These are phyloP conservation scores for Xylocampa areola DNA, from an alignment of 2,888 invertebrate genomes.

Conservation along the genomic window DNA sequence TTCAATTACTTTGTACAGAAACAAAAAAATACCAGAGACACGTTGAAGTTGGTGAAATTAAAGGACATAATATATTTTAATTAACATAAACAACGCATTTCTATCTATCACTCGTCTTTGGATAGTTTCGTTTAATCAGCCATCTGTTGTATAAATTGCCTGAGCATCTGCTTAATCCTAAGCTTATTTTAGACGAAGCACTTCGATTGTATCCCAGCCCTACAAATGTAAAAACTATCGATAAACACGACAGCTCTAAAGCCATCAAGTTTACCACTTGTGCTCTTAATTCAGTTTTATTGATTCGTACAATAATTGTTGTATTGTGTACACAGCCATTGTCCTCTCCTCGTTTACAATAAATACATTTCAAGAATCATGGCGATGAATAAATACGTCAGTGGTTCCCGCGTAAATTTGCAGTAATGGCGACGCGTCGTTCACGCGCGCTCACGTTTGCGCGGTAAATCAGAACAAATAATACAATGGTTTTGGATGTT, in stretches of 20 bases:
- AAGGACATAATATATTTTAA: too few relatives aligned
- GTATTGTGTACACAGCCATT: not conserved
- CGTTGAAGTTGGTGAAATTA: too few relatives aligned
- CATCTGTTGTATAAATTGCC: too few relatives aligned
- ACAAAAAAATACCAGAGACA: too few relatives aligned
- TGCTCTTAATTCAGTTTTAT: constrained; percentile 2
- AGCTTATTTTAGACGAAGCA: too few relatives aligned
- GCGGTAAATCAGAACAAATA: constrained; percentile 20
- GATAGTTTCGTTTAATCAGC: too few relatives aligned
- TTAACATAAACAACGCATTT: too few relatives aligned
- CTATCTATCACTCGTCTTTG: too few relatives aligned
- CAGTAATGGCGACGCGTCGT: constrained; percentile 26
- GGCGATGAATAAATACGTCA: constrained; percentile 30
- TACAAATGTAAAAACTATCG: not conserved
- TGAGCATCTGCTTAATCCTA: too few relatives aligned
- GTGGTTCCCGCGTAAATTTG: constrained; percentile 31
- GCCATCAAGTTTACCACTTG: not conserved
- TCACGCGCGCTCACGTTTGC: constrained; percentile 24
- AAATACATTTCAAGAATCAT: constrained; percentile 16
- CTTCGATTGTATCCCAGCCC: too few relatives aligned
- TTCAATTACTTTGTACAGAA: too few relatives aligned
- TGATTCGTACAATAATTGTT: not conserved
- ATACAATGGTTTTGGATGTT: constrained; percentile 21
- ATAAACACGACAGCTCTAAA: not conserved
- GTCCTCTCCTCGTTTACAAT: constrained; percentile 7